Base-by-base conservation (phyloP, 2,888 invertebrate species). In the Tridacna crocea region DNA sequence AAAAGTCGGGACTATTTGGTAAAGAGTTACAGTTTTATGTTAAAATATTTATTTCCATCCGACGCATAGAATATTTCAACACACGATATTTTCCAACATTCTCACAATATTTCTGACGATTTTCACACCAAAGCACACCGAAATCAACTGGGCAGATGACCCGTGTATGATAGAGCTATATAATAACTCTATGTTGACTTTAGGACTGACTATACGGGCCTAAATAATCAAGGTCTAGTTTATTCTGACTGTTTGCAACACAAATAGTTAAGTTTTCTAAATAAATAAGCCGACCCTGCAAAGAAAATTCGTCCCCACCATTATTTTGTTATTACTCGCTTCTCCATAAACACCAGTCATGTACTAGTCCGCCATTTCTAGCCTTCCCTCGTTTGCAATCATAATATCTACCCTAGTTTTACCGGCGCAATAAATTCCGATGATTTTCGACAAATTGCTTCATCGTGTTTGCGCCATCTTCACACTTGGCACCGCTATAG, bases 231-330 rank as follows among this genome's bases (percentile, higher is more conserved):
- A 77, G 47, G 47, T 55, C 51, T 55, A 66, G 79, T 79, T 81
- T 84, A 79, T 75, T 60, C 55, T 70, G 65, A 55, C 73, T 81
- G 84, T 77, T 78, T 77, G 36, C 61, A 78, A 80, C 27, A 76
- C 74, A 85, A 82, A 85, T 72, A 82, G 77, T 58, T 58, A 51
- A 78, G 85, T 85, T 85, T 85, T 81, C 85, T 80, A 65, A 73
- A 55, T 82, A 85, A 85, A 85, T 78, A 85, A 22, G 70, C 68
- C 73, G 66, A 22, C 68, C 51, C 80, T 79, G 68, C 68, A 73
- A 81, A 81, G 74, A 74, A 81, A 81, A 79, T 72, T 68, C 79
- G 73, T 61, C 68, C 51, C 48, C 48, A 70, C 72, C 70, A 77
- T 82, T 79, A 79, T 75, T 48, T 63, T 75, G 75, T 75, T 75